Evolutionary conservation across 1,140 invertebrate species (phyloP).

Genomic region (Palaemon carinicauda): DNA sequence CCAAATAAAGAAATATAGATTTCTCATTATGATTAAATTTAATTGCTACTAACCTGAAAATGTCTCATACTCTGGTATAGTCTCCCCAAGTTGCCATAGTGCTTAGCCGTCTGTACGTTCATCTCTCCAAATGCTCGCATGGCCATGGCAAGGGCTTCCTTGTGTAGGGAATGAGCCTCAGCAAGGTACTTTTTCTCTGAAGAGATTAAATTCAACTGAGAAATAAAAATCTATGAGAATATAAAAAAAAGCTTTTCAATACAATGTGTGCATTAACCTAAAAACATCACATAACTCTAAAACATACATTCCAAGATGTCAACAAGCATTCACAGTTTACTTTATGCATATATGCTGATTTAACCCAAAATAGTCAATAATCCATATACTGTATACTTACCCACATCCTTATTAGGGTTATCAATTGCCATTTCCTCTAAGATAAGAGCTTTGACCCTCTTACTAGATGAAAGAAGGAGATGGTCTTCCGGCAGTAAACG

Average conservation of each 20-base stretch:
- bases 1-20: background rate
- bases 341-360: background rate
- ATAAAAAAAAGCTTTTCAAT: background rate
- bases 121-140: constrained; percentile 85
- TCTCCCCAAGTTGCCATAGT: constrained; percentile 90
- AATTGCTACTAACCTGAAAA: constrained; percentile 67
- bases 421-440: constrained; percentile 92
- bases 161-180: constrained; percentile 83
- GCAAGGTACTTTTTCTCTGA: constrained; percentile 68
- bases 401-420: constrained; percentile 66
- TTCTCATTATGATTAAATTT: background rate
- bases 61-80: constrained; percentile 91
- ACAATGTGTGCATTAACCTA: no score
- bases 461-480: constrained; percentile 84
- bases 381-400: constrained; percentile 50
- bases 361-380: background rate
- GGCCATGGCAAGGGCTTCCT: constrained; percentile 79
- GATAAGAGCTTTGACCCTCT: constrained; percentile 89
- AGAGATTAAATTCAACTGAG: background rate
- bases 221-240: background rate
- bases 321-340: constrained; percentile 7
- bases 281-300: no score
- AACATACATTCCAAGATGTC: background rate
- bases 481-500: constrained; percentile 81
- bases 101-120: constrained; percentile 93